A percentile compares a stretch with the other conserved stretches of the same genome.
phyloP scores from a whole-genome alignment of 1,140 invertebrate species.

The Drosophila ambigua region DNA sequence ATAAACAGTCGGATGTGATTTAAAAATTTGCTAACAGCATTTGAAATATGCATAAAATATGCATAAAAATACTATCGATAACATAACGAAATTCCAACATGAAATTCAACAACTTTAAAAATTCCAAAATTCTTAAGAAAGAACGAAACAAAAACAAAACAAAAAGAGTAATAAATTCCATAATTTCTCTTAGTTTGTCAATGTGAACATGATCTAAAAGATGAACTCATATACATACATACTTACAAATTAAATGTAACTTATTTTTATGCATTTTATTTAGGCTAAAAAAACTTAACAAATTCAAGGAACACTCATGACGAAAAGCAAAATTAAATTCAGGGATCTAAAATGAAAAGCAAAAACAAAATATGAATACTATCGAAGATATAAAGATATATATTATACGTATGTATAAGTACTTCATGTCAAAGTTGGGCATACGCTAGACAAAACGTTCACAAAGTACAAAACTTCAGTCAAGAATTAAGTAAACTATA shows the following conservation, averaged over 20 bases:
- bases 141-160: slow-evolving; percentile 30
- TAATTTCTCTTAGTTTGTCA: slow-evolving; percentile 64
- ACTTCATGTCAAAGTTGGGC: slow-evolving; percentile 59
- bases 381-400: slow-evolving; percentile 34
- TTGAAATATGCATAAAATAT: slow-evolving; percentile 73
- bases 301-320: slow-evolving; percentile 63
- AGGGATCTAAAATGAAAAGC: slow-evolving; percentile 72
- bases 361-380: slow-evolving; percentile 36
- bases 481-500: slow-evolving; percentile 54
- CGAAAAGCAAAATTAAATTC: slow-evolving; percentile 81
- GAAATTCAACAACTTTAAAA: slow-evolving; percentile 47
- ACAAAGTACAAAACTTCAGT: slow-evolving; percentile 75
- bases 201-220: slow-evolving; percentile 77
- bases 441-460: slow-evolving; percentile 65
- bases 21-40: slow-evolving; percentile 79
- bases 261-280: slow-evolving; percentile 82
- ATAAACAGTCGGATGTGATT: slow-evolving; percentile 81
- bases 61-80: slow-evolving; percentile 75
- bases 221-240: slow-evolving; percentile 57
- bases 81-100: slow-evolving; percentile 46
- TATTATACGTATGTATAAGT: slow-evolving; percentile 45
- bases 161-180: slow-evolving; percentile 42
- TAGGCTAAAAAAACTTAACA: slow-evolving; percentile 72
- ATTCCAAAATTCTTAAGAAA: slow-evolving; percentile 44
- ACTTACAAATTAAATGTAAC: slow-evolving; percentile 53